phyloP scores from a whole-genome alignment of 1,140 invertebrate genomes.

The Atopsyche davidsoni region DNA sequence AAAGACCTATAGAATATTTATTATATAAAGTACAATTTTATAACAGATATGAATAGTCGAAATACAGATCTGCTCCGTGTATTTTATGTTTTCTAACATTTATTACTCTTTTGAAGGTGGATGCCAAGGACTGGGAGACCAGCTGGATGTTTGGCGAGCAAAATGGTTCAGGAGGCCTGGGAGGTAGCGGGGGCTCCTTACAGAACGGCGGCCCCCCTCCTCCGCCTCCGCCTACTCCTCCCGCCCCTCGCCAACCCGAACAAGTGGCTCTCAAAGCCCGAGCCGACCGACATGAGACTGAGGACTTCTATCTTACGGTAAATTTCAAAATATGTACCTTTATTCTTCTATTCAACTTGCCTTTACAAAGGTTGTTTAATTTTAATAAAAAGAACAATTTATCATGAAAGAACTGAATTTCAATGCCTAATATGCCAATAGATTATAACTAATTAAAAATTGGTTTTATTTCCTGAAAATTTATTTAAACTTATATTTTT shows the following conservation, averaged over 20 bases:
- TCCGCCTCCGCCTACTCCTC: slow-evolving; percentile 2
- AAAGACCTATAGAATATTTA: too few relatives aligned
- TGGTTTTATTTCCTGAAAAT: too few relatives aligned
- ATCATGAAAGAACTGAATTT: neutral
- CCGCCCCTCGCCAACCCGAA: slow-evolving; percentile 54
- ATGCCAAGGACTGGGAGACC: slow-evolving; percentile 30
- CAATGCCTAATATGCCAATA: too few relatives aligned
- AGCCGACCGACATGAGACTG: slow-evolving; percentile 77
- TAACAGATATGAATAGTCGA: too few relatives aligned
- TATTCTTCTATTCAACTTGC: too few relatives aligned
- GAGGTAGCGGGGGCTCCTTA: slow-evolving; percentile 20
- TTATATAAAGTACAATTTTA: too few relatives aligned
- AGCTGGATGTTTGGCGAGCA: slow-evolving; percentile 29
- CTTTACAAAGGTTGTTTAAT: too few relatives aligned
- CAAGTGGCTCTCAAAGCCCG: slow-evolving; percentile 63
- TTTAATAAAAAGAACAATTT: slow-evolving; percentile 16
- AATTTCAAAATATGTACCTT: too few relatives aligned
- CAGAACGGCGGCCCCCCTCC: slow-evolving; percentile 17
- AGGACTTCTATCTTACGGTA: slow-evolving; percentile 82
- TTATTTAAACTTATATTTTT: slow-evolving; percentile 22
- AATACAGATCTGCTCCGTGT: too few relatives aligned
- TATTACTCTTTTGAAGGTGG: slow-evolving; percentile 19
- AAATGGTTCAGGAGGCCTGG: slow-evolving; percentile 14
- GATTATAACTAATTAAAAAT: too few relatives aligned
- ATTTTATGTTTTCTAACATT: too few relatives aligned